Evolutionary conservation across 92 coral and sea anemone species (phyloP).

Genomic region (Bergia sp.): DNA sequence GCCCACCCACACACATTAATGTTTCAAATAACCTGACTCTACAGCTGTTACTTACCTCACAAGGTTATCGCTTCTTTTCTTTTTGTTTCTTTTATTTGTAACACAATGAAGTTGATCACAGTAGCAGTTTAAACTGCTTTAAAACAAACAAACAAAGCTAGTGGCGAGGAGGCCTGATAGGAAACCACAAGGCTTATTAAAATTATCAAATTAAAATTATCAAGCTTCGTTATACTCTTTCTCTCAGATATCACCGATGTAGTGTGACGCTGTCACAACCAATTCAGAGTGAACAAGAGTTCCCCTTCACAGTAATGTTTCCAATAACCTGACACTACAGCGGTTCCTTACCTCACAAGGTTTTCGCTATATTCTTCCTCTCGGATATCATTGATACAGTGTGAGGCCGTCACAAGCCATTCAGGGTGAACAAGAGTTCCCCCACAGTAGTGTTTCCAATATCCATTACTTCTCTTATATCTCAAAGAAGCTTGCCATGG

Average conservation of each 20-base stretch:
- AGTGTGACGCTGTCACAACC: constrained; percentile 92
- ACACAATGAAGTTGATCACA: too few species aligned
- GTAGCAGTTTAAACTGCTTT: too few species aligned
- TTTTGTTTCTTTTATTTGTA: too few species aligned
- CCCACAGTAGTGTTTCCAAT: constrained; percentile 88
- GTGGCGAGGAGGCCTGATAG: too few species aligned
- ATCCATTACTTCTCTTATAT: constrained; percentile 32
- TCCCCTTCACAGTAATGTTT: constrained; percentile 49
- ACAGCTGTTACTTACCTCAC: constrained; percentile 57
- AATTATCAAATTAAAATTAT: too few species aligned
- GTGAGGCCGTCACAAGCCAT: constrained; percentile 91
- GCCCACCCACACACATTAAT: too few species aligned
- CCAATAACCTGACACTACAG: too few species aligned
- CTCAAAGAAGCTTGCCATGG: constrained; percentile 94
- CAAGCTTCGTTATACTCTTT: constrained; percentile 39
- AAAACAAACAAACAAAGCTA: too few species aligned
- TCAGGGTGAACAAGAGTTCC: constrained; percentile 74
- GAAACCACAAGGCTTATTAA: too few species aligned
- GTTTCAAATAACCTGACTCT: too few species aligned
- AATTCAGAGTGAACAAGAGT: constrained; percentile 69
- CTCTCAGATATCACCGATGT: constrained; percentile 55
- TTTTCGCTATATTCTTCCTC: constrained; percentile 46
- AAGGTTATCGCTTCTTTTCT: not conserved
- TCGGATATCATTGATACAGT: constrained; percentile 67
- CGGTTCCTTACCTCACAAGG: constrained; percentile 59